Evolutionary conservation across 92 coral and sea anemone species (phyloP), one percentile per base, ranked within the genome.

Genomic region (Isaurus tuberculatus): DNA sequence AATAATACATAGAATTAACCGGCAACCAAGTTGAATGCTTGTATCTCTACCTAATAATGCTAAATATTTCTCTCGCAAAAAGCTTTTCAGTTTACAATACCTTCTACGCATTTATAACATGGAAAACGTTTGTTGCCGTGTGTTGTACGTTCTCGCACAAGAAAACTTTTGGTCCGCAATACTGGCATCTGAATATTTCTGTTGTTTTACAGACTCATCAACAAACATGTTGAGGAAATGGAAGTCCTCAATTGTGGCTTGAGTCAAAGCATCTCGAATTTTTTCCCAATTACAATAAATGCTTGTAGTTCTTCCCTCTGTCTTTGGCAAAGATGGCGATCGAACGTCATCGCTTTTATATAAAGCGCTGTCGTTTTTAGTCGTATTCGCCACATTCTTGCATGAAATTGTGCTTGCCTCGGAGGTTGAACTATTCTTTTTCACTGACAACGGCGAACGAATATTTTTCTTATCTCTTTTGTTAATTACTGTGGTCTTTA

Each of bases 221-320:
- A 63, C 69, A 63, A 63, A 32, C 69, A 63, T 63, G 22, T 63
- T 23, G 60, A 16, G 60, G 60, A 13, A 51, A 19, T 51, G 60
- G 16, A 51, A 51, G 60, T 68, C 73, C 23, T 68, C 73, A 68
- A 68, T 68, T 40, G 73, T 68, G 73, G 73, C 73, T 68, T 33
- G 73, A 17, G 26, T 68, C 73, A 68, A 33, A 68, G 46, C 9
- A 68, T 33, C 73, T 68, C 73, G 8, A 68, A 68, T 31, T 31
- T 68, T 68, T 68, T 68, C 73, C 73, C 73, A 68, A 31, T 68
- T 68, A 48, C 73, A 68, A 34, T 68, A 68, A 68, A 68, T 68
- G 73, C 8, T 68, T 16, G 73, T 68, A 4, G 46, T 68, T 68
- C 73, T 68, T 68, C 28, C 73, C 73, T 31, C 49, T 68, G 73